A percentile compares a stretch with the other conserved stretches of the same genome.
Evolutionary conservation across 2,888 invertebrate genomes (phyloP).

Genomic region (Norana najaformis): DNA sequence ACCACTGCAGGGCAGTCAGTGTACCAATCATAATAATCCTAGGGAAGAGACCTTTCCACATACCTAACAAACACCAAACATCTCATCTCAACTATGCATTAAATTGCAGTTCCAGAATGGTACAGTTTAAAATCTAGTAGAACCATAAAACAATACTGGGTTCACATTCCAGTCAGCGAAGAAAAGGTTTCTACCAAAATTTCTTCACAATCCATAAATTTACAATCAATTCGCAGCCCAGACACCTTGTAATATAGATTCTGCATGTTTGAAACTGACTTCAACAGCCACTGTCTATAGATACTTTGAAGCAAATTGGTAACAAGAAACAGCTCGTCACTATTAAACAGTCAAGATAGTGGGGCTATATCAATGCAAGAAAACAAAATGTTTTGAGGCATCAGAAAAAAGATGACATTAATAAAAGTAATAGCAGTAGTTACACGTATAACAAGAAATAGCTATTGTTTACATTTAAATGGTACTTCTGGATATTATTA

Average conservation of each 20-base stretch:
- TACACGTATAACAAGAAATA: no score
- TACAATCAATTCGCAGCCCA: background rate
- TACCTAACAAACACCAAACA: slow-evolving; percentile 64
- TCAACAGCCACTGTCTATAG: no score
- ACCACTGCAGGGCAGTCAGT: slow-evolving; percentile 89
- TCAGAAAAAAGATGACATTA: background rate
- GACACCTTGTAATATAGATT: no score
- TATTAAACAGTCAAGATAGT: background rate
- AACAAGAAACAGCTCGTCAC: background rate
- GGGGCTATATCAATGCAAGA: background rate
- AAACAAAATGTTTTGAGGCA: background rate
- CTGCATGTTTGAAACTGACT: no score
- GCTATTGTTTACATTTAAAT: background rate
- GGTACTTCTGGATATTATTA: background rate
- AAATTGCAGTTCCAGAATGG: background rate
- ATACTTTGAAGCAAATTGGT: no score
- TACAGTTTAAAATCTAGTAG: background rate
- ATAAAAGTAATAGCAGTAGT: background rate
- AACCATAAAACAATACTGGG: background rate
- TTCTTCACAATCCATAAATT: background rate
- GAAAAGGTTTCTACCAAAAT: background rate
- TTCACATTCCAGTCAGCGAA: background rate
- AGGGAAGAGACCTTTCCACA: slow-evolving; percentile 82
- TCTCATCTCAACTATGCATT: background rate
- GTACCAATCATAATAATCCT: slow-evolving; percentile 93